Conservation (phyloP, 2,113 vertebrate species). For the Semicossyphus pulcher region DNA sequence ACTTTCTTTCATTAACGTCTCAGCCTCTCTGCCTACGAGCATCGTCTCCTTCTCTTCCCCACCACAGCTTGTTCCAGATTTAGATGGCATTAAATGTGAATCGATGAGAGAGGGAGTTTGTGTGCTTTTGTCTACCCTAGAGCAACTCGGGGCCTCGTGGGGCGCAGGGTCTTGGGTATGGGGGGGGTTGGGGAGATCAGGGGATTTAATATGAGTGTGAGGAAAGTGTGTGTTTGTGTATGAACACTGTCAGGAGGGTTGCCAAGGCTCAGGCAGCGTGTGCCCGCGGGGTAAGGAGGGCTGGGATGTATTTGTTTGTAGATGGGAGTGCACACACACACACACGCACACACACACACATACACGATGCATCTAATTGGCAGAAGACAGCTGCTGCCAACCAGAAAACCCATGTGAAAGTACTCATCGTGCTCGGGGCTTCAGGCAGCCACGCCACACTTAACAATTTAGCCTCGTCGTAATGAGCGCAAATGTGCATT, state of each 20-base stretch:
- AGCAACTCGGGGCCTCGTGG: constrained; percentile 19
- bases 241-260: constrained; percentile 48
- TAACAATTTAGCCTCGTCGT: constrained; percentile 67
- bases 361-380: constrained; percentile 69
- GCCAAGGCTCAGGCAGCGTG: constrained; percentile 44
- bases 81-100: constrained; percentile 54
- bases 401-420: constrained; percentile 74
- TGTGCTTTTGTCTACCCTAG: constrained; percentile 42
- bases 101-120: constrained; percentile 36
- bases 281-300: constrained; percentile 41
- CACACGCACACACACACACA: constrained; percentile 20
- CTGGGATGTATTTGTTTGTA: constrained; percentile 57
- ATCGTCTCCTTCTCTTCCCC: neutral
- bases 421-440: constrained; percentile 59
- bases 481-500: constrained; percentile 63
- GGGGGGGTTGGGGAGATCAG: constrained; percentile 18
- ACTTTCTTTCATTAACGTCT: neutral
- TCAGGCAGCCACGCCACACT: constrained; percentile 73
- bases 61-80: constrained; percentile 40
- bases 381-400: constrained; percentile 79
- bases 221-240: constrained; percentile 34
- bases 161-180: constrained; percentile 13
- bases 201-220: constrained; percentile 29
- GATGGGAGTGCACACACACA: constrained; percentile 32
- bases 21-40: neutral